Percentiles rank a stretch among this genome's conserved stretches.
These are phyloP conservation scores for Philereme transversata DNA, from an alignment of 2,888 invertebrate genomes.

Conservation along the genomic window DNA sequence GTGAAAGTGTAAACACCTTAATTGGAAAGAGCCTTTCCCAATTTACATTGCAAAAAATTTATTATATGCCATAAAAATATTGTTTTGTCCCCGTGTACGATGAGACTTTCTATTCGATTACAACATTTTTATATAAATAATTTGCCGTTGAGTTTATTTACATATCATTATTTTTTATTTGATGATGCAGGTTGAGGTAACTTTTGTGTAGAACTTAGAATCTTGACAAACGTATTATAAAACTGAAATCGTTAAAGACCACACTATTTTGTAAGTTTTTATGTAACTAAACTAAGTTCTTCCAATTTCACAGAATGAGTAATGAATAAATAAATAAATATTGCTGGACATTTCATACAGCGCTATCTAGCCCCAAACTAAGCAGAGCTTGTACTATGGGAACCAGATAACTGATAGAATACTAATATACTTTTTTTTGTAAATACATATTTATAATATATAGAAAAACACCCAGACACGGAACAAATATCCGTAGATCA, in stretches of 20 bases:
- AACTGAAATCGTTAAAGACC: background rate
- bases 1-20: slow-evolving; percentile 11
- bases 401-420: too few relatives aligned
- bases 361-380: too few relatives aligned
- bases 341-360: too few relatives aligned
- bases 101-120: slow-evolving; percentile 19
- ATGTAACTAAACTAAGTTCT: too few relatives aligned
- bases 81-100: slow-evolving; percentile 4
- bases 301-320: too few relatives aligned
- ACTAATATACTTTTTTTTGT: too few relatives aligned
- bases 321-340: too few relatives aligned
- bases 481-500: too few relatives aligned
- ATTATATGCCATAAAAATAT: slow-evolving; percentile 10
- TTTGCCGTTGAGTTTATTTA: slow-evolving; percentile 12
- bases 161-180: slow-evolving; percentile 18
- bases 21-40: slow-evolving; percentile 11
- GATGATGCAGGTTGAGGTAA: slow-evolving; percentile 5
- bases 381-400: too few relatives aligned
- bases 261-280: too few relatives aligned
- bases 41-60: slow-evolving; percentile 10
- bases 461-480: too few relatives aligned
- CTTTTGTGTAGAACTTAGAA: slow-evolving; percentile 7
- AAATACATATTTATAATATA: too few relatives aligned
- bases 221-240: slow-evolving; percentile 9
- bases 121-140: slow-evolving; percentile 22